Evolutionary conservation across 2,888 invertebrate species (phyloP), one percentile per base, ranked within the genome.

Genomic region (Hypselothyrea guttata): DNA sequence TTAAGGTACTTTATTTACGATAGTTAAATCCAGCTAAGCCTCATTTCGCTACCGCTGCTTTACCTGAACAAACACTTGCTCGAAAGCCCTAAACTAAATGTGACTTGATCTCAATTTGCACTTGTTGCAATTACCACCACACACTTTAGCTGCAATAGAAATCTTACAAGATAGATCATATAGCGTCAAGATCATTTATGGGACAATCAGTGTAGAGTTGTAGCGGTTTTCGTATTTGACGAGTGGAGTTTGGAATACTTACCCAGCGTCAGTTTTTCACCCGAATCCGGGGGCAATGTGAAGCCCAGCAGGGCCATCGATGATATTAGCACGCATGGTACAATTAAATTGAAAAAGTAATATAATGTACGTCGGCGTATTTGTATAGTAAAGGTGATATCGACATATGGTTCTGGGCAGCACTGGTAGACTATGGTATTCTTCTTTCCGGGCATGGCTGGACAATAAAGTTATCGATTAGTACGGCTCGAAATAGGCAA

Each of bases 321-420:
- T 71, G 98, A 97, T 90, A 99, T 99, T 88, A 99, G 94, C 88
- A 99, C 97, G 91, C 98, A 98, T 82, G 99, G 99, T 88, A 99
- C 97, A 91, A 99, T 98, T 91, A 99, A 94, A 92, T 99, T 99
- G 94, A 99, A 98, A 92, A 98, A 98, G 92, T 99, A 99, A 93
- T 98, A 99, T 87, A 99, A 93, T 45, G 98, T 98, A 88, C 98
- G 93, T 89, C 99, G 93, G 82, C 98, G 93, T 88, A 99, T 97
- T 92, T 96, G 96, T 90, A 99, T 97, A 78, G 96, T 97, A 91
- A 98, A 99, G 33, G 98, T 98, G 68, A 99, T 95, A 86, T 90
- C 90, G 77, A 98, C 95, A 91, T 97, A 96, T 52, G 97, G 96
- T 90, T 96, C 95, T 86, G 98, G 94, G 91, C 98, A 96, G 93